phyloP scores from a whole-genome alignment of 92 coral and sea anemone species.

The Pocillopora grandis region DNA sequence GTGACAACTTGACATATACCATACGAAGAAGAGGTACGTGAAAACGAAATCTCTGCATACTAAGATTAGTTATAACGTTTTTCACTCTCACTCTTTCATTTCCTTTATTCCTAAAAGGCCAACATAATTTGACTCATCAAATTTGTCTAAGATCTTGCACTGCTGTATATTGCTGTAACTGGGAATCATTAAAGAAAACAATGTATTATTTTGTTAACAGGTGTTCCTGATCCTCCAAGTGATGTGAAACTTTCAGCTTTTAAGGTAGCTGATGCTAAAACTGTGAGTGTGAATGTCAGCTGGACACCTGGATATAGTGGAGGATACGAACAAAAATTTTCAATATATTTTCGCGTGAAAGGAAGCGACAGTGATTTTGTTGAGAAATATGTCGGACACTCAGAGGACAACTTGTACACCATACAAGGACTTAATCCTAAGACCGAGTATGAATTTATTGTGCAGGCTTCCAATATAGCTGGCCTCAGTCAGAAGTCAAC shows the following conservation, averaged over 20 bases:
- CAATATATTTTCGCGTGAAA: conserved; percentile 41
- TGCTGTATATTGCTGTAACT: no score
- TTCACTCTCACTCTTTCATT: background rate
- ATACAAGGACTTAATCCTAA: conserved; percentile 60
- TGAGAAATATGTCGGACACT: conserved; percentile 24
- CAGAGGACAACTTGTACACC: conserved; percentile 21
- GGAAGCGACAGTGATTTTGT: conserved; percentile 33
- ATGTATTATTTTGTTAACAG: conserved; percentile 17
- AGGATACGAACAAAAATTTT: conserved; percentile 58
- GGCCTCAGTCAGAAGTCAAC: conserved; percentile 50
- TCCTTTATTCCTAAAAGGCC: background rate
- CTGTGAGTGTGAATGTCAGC: conserved; percentile 67
- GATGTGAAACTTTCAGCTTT: conserved; percentile 47
- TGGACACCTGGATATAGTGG: conserved; percentile 88
- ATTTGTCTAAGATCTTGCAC: no score
- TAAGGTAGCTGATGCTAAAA: conserved; percentile 50
- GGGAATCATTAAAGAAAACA: background rate
- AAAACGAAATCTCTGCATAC: background rate
- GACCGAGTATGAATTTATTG: conserved; percentile 69
- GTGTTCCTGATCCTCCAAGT: conserved; percentile 71
- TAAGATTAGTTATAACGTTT: background rate
- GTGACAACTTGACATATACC: conserved; percentile 59
- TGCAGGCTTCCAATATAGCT: conserved; percentile 49
- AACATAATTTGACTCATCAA: no score
- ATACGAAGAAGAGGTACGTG: conserved; percentile 78